Evolutionary conservation across 2,888 invertebrate species (phyloP).

Genomic region (Epicampocera succincta): DNA sequence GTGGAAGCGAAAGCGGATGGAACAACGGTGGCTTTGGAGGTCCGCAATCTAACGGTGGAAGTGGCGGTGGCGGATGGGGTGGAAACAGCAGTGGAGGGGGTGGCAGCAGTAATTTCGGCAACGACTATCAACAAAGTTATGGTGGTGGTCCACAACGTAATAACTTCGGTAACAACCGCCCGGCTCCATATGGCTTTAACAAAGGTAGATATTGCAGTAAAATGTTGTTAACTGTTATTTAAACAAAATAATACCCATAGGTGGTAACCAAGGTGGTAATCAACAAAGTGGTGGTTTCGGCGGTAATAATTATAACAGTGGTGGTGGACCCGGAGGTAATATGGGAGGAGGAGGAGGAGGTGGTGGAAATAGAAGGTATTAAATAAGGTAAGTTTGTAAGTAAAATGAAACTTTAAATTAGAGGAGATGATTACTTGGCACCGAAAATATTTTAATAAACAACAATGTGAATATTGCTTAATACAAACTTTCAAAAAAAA

Average conservation of each 20-base stretch:
- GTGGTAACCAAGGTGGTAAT: constrained; percentile 74
- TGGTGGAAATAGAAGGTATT: constrained; percentile 78
- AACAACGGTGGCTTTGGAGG: constrained; percentile 75
- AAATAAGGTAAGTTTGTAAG: constrained; percentile 74
- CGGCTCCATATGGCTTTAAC: constrained; percentile 79
- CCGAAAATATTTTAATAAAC: neutral
- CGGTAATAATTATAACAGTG: constrained; percentile 77
- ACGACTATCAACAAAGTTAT: constrained; percentile 91
- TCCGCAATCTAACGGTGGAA: constrained; percentile 79
- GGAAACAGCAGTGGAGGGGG: constrained; percentile 70
- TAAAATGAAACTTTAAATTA: neutral
- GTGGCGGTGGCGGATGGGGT: constrained; percentile 77
- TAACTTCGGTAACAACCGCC: constrained; percentile 78
- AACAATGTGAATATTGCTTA: too few relatives aligned
- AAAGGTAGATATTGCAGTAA: constrained; percentile 72
- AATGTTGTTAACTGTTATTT: neutral
- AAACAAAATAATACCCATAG: constrained; percentile 44
- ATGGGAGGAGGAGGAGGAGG: constrained; percentile 77
- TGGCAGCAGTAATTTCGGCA: constrained; percentile 76
- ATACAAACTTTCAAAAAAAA: too few relatives aligned
- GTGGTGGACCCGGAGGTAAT: constrained; percentile 75
- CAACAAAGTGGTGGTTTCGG: constrained; percentile 73
- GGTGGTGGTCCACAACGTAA: constrained; percentile 92
- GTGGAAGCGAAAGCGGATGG: constrained; percentile 73
- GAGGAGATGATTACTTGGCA: constrained; percentile 35